Base-by-base conservation (phyloP, 2,113 vertebrate genomes). In the Microtus pennsylvanicus region DNA sequence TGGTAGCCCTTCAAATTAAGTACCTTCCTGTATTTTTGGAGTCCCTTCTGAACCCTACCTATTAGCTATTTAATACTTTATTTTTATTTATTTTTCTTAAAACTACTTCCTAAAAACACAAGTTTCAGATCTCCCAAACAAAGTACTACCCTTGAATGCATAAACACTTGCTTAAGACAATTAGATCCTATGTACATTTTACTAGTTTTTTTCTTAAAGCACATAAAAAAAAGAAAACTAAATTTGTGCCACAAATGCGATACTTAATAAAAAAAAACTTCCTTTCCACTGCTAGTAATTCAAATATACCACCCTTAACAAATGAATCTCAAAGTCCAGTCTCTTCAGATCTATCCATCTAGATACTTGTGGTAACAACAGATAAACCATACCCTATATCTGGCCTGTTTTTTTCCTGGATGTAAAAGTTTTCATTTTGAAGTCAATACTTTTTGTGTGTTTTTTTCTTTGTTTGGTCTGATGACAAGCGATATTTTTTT, bases 61-160 rank as follows among this genome's bases (percentile, higher is more conserved):
- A 94, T 5, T 45, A 72, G 26, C 14, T 61, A 70, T 42, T 14
- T 70, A 65, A 7, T 50, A 72, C 33, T 85, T 89, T 65, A n/a
- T 74, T 97, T 95, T 78, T 55, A 75, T 45, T 65, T 87, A 76
- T 35, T 93, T 96, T 94, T 65, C 45, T 89, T 93, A 76, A 30
- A 91, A 13, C 69, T 42, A 9, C 7, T 52, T 87, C 30, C 16
- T 14, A 61, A 50, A 42, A 86, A 75, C 65, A 85, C 83, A 67
- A 63, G 10, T 78, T 88, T 94, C 22, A 92, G 33, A 28, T 93
- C 3, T 10, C 14, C 91, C 24, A 61, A 19, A 45, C 24, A 61
- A 19, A 45, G 9, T 13, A 8, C 52, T n/a, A 86, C 67, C 0
- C 2, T 22, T 80, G 22, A 47, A 76, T 11, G 21, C 58, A 58